Conservation (phyloP, 2,888 invertebrate species). For the Oegoconia quadripuncta region DNA sequence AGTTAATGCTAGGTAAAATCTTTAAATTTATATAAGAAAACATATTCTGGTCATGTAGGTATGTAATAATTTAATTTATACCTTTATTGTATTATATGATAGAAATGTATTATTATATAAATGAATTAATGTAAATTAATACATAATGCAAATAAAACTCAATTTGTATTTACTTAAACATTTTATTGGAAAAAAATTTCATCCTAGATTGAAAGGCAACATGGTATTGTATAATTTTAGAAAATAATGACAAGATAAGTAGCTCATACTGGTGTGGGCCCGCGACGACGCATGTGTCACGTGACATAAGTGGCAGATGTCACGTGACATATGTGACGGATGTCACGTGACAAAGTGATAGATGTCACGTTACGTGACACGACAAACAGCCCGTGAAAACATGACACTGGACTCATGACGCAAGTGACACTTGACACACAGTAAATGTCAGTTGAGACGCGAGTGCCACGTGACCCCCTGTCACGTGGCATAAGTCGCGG, state of each 20-base stretch:
- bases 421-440: constrained; percentile 2
- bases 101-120: too few relatives aligned
- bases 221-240: constrained; percentile 74
- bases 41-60: too few relatives aligned
- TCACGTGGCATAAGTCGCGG: constrained; percentile 6
- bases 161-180: constrained; percentile 64
- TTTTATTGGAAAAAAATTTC: constrained; percentile 77
- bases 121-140: too few relatives aligned
- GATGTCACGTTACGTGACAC: too few relatives aligned
- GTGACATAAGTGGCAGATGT: neutral
- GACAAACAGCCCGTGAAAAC: too few relatives aligned
- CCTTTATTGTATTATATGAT: too few relatives aligned
- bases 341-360: too few relatives aligned
- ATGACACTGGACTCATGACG: too few relatives aligned
- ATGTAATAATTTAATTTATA: too few relatives aligned
- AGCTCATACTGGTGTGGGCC: constrained; percentile 35
- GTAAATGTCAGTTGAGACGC: neutral
- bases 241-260: constrained; percentile 56
- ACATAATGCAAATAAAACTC: constrained; percentile 49
- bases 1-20: too few relatives aligned
- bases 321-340: too few relatives aligned
- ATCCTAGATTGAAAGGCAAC: constrained; percentile 78
- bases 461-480: neutral
- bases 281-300: constrained; percentile 9
- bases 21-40: too few relatives aligned